phyloP scores from a whole-genome alignment of 2,797 vertebrate genomes.

The Pseudopleuronectes americanus region DNA sequence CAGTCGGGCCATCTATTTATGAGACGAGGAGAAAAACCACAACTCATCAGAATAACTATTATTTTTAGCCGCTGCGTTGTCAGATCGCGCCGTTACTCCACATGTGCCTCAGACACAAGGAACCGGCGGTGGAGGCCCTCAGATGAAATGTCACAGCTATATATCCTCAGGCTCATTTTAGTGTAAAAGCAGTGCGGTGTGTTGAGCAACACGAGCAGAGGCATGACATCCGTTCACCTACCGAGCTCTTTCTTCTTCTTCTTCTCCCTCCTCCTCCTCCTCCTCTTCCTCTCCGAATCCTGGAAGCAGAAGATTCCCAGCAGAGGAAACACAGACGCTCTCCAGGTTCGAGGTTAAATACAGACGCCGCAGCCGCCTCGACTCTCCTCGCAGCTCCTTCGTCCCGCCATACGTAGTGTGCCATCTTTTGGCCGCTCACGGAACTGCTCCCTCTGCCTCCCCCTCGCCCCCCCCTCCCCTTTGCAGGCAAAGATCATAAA shows the following conservation, averaged over 20 bases:
- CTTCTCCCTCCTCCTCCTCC: conserved; percentile 47
- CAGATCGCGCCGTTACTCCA: conserved; percentile 49
- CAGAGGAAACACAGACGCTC: conserved; percentile 76
- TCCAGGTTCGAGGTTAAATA: conserved; percentile 81
- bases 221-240: conserved; percentile 74
- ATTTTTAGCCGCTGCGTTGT: conserved; percentile 29
- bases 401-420: conserved; percentile 77
- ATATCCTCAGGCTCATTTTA: conserved; percentile 72
- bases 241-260: conserved; percentile 62
- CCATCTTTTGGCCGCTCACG: conserved; percentile 81
- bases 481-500: conserved; percentile 74
- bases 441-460: conserved; percentile 56
- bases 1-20: conserved; percentile 54
- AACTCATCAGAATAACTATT: conserved; percentile 58
- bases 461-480: background rate
- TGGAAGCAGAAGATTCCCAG: conserved; percentile 78
- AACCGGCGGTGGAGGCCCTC: conserved; percentile 29
- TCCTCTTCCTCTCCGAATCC: conserved; percentile 58
- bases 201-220: conserved; percentile 69
- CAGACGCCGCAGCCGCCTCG: conserved; percentile 66
- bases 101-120: conserved; percentile 61
- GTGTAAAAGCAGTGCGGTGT: conserved; percentile 58
- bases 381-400: conserved; percentile 29
- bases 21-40: conserved; percentile 9
- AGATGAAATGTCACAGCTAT: conserved; percentile 70